phyloP scores from a whole-genome alignment of 2,797 vertebrate genomes.

The Bradypus variegatus region DNA sequence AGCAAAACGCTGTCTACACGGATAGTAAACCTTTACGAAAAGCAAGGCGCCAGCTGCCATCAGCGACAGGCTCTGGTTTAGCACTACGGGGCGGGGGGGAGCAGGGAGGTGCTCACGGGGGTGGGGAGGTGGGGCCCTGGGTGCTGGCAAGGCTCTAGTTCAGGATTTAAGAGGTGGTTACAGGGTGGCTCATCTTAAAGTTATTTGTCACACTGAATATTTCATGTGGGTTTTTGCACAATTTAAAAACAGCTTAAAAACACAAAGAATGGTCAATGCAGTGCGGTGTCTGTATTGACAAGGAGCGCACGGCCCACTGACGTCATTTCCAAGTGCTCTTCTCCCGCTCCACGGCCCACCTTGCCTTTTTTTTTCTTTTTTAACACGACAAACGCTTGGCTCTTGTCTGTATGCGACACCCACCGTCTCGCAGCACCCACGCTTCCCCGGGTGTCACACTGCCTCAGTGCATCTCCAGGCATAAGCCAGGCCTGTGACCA shows the following conservation, averaged over 20 bases:
- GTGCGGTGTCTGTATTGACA: background rate
- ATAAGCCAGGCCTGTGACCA: background rate
- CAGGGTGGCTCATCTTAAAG: background rate
- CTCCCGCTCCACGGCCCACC: background rate
- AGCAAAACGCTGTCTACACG: accelerated
- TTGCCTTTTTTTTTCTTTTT: background rate
- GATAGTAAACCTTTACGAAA: background rate
- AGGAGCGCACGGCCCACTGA: background rate
- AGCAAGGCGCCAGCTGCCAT: background rate
- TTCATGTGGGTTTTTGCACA: background rate
- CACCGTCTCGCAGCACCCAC: accelerated
- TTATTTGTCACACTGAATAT: background rate
- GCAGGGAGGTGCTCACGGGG: too few relatives aligned
- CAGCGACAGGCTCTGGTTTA: too few relatives aligned
- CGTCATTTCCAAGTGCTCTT: background rate
- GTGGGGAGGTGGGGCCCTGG: background rate
- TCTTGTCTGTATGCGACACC: background rate
- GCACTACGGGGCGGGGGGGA: too few relatives aligned
- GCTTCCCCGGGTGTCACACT: background rate
- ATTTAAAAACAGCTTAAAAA: background rate
- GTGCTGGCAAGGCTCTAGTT: too few relatives aligned
- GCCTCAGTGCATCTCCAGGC: background rate
- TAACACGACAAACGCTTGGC: background rate
- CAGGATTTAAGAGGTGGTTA: background rate
- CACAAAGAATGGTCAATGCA: background rate